Percentiles rank a stretch among this genome's conserved stretches.
phyloP scores from a whole-genome alignment of 2,113 vertebrate species.

The Poecile atricapillus region DNA sequence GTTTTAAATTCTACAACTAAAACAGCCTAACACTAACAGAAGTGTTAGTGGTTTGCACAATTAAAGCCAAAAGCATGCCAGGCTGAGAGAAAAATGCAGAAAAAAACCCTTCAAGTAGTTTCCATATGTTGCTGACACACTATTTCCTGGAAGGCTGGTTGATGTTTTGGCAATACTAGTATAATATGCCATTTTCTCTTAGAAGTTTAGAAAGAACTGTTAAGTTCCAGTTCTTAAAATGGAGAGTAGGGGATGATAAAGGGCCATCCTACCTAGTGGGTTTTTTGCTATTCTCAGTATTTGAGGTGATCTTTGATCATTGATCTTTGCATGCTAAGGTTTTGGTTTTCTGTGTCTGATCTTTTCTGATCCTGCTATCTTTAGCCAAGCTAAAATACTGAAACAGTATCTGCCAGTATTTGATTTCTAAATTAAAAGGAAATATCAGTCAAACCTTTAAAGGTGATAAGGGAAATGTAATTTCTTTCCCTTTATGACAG shows the following conservation, averaged over 20 bases:
- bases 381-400: neutral
- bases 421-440: neutral
- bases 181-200: neutral
- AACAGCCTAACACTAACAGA: neutral
- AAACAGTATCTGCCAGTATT: neutral
- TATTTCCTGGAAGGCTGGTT: conserved; percentile 11
- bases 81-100: neutral
- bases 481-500: neutral
- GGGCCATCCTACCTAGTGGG: neutral
- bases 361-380: neutral
- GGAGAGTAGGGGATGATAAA: neutral
- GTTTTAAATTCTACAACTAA: neutral
- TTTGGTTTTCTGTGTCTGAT: neutral
- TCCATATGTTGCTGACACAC: neutral
- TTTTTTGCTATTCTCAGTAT: neutral
- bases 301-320: neutral
- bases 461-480: neutral
- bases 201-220: neutral
- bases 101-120: neutral
- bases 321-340: neutral
- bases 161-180: neutral
- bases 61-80: neutral
- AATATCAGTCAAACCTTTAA: neutral
- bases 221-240: neutral
- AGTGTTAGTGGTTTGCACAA: neutral